Conservation (phyloP, 1,140 invertebrate genomes). For the Reticulitermes speratus region DNA sequence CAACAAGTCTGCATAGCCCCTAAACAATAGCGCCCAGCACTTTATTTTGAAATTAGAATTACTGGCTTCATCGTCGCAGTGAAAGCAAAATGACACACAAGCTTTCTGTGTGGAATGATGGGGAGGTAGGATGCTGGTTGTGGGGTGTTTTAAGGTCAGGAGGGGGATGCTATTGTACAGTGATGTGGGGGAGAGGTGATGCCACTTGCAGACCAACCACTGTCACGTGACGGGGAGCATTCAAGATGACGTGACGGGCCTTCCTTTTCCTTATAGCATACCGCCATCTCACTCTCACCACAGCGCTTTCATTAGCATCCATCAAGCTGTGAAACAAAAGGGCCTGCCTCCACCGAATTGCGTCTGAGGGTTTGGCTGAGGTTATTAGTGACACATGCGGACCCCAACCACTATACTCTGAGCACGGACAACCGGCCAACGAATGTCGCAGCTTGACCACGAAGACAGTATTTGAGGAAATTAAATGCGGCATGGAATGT, state of each 20-base stretch:
- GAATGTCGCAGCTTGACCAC: no score
- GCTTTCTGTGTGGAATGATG: background rate
- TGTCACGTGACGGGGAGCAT: conserved; percentile 29
- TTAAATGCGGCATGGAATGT: no score
- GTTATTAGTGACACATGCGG: conserved; percentile 26
- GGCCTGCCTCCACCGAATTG: conserved; percentile 26
- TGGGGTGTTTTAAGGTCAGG: conserved; percentile 27
- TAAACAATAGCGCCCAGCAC: conserved; percentile 17
- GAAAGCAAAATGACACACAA: background rate
- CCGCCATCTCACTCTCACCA: background rate
- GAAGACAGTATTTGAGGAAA: no score
- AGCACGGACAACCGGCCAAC: background rate
- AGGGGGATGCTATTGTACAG: conserved; percentile 22
- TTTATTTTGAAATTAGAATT: conserved; percentile 30
- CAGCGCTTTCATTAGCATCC: conserved; percentile 38
- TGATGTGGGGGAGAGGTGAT: conserved; percentile 18
- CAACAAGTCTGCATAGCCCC: background rate
- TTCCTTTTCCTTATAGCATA: conserved; percentile 24
- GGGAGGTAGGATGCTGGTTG: background rate
- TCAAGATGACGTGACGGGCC: conserved; percentile 31
- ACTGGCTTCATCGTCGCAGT: conserved; percentile 21
- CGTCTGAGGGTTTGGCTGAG: conserved; percentile 22
- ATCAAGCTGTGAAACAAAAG: conserved; percentile 39
- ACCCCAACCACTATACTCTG: background rate
- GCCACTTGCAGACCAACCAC: conserved; percentile 34